Evolutionary conservation across 2,113 vertebrate genomes (phyloP).

Genomic region (Microtus oregoni): DNA sequence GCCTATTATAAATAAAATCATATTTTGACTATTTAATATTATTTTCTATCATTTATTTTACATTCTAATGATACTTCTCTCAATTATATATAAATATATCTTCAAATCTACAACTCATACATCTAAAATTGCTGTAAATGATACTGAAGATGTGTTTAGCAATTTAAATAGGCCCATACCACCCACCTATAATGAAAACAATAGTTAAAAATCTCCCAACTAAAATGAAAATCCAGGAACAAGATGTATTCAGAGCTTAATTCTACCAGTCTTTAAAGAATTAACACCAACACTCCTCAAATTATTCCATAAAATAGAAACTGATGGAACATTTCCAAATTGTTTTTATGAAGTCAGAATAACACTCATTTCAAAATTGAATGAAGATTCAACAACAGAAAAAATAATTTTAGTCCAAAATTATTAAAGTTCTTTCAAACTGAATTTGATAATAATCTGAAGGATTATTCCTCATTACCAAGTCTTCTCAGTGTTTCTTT

Average conservation of each 20-base stretch:
- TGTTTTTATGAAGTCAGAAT: too few relatives aligned
- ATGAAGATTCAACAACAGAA: too few relatives aligned
- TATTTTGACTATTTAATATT: background rate
- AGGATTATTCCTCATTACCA: too few relatives aligned
- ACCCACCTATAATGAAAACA: background rate
- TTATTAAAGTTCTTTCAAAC: too few relatives aligned
- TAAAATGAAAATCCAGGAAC: background rate
- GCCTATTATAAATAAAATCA: too few relatives aligned
- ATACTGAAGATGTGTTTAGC: background rate
- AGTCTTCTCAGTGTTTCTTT: background rate
- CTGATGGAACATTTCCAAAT: too few relatives aligned
- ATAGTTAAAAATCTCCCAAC: background rate
- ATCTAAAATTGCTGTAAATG: background rate
- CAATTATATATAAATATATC: background rate
- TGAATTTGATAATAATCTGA: too few relatives aligned
- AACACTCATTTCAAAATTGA: too few relatives aligned
- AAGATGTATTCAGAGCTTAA: background rate
- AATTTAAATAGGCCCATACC: background rate
- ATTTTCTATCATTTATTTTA: background rate
- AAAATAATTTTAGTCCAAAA: too few relatives aligned
- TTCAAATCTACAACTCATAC: too few relatives aligned
- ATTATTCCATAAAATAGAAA: too few relatives aligned
- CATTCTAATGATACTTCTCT: background rate
- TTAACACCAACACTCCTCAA: background rate
- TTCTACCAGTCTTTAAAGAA: background rate